These are phyloP conservation scores for Centroberyx gerrardi DNA, from an alignment of 2,797 vertebrate genomes.

Conservation along the genomic window DNA sequence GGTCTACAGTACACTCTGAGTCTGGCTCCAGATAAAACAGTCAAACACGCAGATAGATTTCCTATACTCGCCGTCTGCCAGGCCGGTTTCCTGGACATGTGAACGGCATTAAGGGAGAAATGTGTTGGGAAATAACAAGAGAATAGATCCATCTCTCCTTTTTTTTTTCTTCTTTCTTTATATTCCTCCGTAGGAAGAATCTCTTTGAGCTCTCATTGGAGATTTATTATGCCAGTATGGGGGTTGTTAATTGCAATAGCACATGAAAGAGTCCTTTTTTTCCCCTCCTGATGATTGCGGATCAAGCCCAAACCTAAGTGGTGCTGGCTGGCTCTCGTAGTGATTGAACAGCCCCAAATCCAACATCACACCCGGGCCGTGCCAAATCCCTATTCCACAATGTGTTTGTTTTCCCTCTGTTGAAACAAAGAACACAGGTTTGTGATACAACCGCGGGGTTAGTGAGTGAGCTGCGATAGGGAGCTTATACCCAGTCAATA, in stretches of 20 bases:
- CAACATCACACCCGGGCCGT: slow-evolving; percentile 65
- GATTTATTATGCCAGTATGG: slow-evolving; percentile 66
- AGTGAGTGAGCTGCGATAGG: slow-evolving; percentile 44
- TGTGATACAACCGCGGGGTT: slow-evolving; percentile 67
- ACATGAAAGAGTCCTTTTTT: slow-evolving; percentile 74
- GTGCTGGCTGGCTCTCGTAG: slow-evolving; percentile 65
- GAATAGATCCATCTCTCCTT: slow-evolving; percentile 65
- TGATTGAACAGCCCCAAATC: slow-evolving; percentile 71
- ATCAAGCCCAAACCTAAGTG: slow-evolving; percentile 74
- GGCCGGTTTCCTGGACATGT: slow-evolving; percentile 79
- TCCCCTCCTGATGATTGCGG: slow-evolving; percentile 62
- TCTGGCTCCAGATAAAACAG: slow-evolving; percentile 84
- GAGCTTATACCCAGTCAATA: slow-evolving; percentile 30
- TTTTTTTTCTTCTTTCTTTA: slow-evolving; percentile 42
- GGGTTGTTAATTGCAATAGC: slow-evolving; percentile 74
- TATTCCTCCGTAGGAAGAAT: slow-evolving; percentile 61
- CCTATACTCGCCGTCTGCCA: slow-evolving; percentile 76
- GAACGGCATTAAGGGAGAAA: slow-evolving; percentile 76
- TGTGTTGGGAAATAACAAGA: slow-evolving; percentile 73
- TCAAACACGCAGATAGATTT: slow-evolving; percentile 82
- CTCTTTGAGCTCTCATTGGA: slow-evolving; percentile 66
- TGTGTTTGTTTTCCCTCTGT: slow-evolving; percentile 74
- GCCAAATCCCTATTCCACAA: slow-evolving; percentile 78
- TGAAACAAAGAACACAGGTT: slow-evolving; percentile 77
- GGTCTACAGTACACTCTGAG: slow-evolving; percentile 67